Evolutionary conservation across 2,797 vertebrate genomes (phyloP).

Genomic region (Thaleichthys pacificus): DNA sequence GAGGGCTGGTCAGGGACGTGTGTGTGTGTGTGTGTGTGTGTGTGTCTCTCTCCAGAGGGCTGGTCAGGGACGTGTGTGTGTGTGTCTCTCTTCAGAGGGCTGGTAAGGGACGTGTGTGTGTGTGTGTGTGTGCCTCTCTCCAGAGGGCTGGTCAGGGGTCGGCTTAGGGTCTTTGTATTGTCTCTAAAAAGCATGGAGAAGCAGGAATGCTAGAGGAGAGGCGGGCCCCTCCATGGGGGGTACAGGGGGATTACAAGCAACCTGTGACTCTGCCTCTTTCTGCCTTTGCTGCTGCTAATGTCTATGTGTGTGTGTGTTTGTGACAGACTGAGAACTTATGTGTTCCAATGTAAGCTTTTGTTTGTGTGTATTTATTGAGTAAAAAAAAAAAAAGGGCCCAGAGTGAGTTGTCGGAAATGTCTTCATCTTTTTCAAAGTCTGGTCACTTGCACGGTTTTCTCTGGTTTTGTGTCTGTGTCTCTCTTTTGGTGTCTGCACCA

Average conservation of each 20-base stretch:
- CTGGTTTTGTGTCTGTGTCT: constrained; percentile 53
- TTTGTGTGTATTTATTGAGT: constrained; percentile 40
- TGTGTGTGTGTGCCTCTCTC: constrained; percentile 60
- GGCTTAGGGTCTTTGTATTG: constrained; percentile 87
- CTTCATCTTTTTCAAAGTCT: not conserved
- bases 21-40: too few species aligned
- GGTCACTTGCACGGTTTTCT: not conserved
- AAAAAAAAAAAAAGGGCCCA: too few species aligned
- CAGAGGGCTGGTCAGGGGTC: constrained; percentile 77
- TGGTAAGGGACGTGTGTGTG: constrained; percentile 75
- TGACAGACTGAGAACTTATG: constrained; percentile 76
- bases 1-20: constrained; percentile 77
- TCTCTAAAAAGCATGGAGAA: constrained; percentile 74
- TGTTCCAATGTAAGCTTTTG: constrained; percentile 70
- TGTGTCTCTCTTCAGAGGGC: constrained; percentile 77
- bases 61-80: constrained; percentile 78
- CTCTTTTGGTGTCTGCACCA: not conserved
- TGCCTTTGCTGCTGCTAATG: constrained; percentile 88
- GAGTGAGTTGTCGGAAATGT: not conserved
- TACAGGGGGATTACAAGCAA: constrained; percentile 96
- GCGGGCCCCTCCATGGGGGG: constrained; percentile 87
- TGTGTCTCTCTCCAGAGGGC: constrained; percentile 74
- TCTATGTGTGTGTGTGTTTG: constrained; percentile 77
- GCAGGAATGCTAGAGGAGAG: constrained; percentile 88
- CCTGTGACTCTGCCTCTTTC: constrained; percentile 99